These are phyloP conservation scores for Pharmacophagus antenor DNA, from an alignment of 2,888 invertebrate species.

Conservation along the genomic window DNA sequence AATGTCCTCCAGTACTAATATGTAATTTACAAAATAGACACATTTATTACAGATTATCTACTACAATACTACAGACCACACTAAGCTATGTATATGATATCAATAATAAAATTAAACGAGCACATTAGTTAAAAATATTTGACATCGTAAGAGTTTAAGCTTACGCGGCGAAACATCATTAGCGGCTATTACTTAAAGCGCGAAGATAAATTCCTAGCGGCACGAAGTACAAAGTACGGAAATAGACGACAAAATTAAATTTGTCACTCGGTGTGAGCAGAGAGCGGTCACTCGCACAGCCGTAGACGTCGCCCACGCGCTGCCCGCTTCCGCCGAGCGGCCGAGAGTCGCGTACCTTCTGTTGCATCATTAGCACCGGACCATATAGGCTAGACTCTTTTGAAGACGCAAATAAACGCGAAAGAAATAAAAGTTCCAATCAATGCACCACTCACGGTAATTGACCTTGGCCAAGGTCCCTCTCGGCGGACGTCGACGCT, in stretches of 20 bases:
- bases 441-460: constrained; percentile 51
- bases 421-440: constrained; percentile 42
- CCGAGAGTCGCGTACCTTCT: constrained; percentile 52
- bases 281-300: constrained; percentile 60
- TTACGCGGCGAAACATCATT: constrained; percentile 34
- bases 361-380: constrained; percentile 28
- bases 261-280: constrained; percentile 54
- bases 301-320: constrained; percentile 73
- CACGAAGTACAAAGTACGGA: constrained; percentile 46
- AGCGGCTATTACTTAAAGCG: constrained; percentile 55
- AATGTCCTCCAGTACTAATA: too few relatives aligned
- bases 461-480: constrained; percentile 70
- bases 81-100: not conserved
- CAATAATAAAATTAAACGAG: constrained; percentile 10
- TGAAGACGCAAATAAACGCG: constrained; percentile 25
- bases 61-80: not conserved
- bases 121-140: constrained; percentile 35
- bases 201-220: constrained; percentile 44
- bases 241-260: constrained; percentile 63
- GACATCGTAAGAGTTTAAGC: constrained; percentile 24
- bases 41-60: not conserved
- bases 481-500: constrained; percentile 68
- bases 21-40: too few relatives aligned
- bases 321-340: constrained; percentile 62
- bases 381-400: constrained; percentile 20